Evolutionary conservation across 2,888 invertebrate genomes (phyloP), one percentile per base, ranked within the genome.

Genomic region (Athetis lepigone): DNA sequence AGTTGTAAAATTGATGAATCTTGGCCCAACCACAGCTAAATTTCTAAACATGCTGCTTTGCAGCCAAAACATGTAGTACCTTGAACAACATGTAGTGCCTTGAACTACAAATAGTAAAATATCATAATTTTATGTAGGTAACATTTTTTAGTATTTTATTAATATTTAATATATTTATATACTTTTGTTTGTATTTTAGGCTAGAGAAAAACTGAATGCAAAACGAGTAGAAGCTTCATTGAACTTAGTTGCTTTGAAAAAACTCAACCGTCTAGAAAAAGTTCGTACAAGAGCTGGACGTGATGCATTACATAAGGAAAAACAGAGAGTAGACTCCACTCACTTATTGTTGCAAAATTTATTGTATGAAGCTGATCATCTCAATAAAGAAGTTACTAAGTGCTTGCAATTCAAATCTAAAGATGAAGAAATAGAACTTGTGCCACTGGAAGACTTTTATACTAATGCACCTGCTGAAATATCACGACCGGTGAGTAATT

Each of bases 341-440:
- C 98, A 99, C 86, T 92, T 99, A 52, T 97, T 98, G 80, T 95
- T 99, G 57, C 99, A 99, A 91, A 99, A 99, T 93, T 95, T 99
- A 52, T 93, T 99, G 5, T 99, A 99, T 89, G 99, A 99, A 95
- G 97, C 98, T 8, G 97, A 98, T 86, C 98, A 99, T 94, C 95
- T 99, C 19, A 97, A 98, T 79, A 98, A 98, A 80, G 99, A 99
- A 95, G 98, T 98, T n/a, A 97, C 97, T 19, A 98, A 98, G 85
- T 99, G 99, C 86, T 96, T 98, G 65, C 98, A 99, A 86, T 99
- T 99, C 88, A 99, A 98, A 87, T 99, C 99, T 9, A 98, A 98
- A 89, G 98, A 99, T 95, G 98, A 99, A 92, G 97, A 97, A 85
- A 98, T 99, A 82, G 97, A 98, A 84, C 95, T 99, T 51, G 97